Percentiles rank a stretch among this genome's conserved stretches.
phyloP scores from a whole-genome alignment of 2,113 vertebrate species.

The Nycticryphes semicollaris region DNA sequence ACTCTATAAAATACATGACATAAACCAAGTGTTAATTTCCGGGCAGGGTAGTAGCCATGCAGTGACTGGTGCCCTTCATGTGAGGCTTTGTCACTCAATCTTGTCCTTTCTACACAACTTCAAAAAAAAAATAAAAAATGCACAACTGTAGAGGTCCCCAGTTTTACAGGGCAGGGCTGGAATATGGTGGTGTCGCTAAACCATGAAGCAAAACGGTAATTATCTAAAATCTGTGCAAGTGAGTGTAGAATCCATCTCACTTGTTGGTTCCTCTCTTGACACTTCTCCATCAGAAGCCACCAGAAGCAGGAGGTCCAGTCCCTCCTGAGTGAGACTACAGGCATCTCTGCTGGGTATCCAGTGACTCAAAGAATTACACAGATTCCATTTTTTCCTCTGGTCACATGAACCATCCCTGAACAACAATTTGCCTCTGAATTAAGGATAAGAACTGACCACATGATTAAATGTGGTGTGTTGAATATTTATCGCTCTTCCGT shows the following conservation, averaged over 20 bases:
- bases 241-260: neutral
- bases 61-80: neutral
- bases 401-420: neutral
- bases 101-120: neutral
- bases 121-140: too few species aligned
- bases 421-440: neutral
- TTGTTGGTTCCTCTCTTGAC: neutral
- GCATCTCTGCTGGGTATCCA: neutral
- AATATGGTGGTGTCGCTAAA: neutral
- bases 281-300: neutral
- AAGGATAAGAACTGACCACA: fast-evolving
- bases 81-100: neutral
- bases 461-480: neutral
- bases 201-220: neutral
- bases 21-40: neutral
- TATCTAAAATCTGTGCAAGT: neutral
- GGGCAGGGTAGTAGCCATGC: neutral
- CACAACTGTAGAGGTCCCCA: neutral
- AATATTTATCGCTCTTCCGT: neutral
- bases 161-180: neutral
- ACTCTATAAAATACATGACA: neutral
- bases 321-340: neutral
- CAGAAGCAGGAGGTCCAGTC: neutral
- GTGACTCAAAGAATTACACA: neutral
- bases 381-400: neutral